These are phyloP conservation scores for Alces alces DNA, from an alignment of 2,113 vertebrate genomes.

Conservation along the genomic window DNA sequence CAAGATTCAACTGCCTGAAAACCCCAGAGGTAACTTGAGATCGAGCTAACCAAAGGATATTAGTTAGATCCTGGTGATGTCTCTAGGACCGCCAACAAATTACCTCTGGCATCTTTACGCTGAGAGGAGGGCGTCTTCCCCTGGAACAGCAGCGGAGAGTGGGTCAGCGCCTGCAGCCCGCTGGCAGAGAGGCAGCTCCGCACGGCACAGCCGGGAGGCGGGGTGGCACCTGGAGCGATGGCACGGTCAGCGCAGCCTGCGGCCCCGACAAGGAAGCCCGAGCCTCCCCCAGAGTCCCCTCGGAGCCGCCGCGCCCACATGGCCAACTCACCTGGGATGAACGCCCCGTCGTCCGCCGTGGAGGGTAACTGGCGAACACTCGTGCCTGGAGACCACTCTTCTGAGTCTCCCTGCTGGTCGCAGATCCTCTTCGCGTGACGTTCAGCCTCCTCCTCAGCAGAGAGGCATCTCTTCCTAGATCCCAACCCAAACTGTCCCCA, in stretches of 20 bases:
- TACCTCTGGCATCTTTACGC: slow-evolving; percentile 74
- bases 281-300: background rate
- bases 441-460: slow-evolving; percentile 55
- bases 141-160: slow-evolving; percentile 90
- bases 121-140: slow-evolving; percentile 67
- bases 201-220: slow-evolving; percentile 77
- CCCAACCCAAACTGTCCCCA: slow-evolving; percentile 64
- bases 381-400: background rate
- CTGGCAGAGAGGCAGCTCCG: slow-evolving; percentile 83
- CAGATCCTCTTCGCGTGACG: slow-evolving; percentile 58
- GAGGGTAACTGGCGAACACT: background rate
- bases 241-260: background rate
- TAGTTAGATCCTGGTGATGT: background rate
- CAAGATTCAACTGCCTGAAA: background rate
- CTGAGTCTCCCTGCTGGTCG: background rate
- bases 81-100: background rate
- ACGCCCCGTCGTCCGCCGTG: slow-evolving; percentile 64
- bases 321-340: slow-evolving; percentile 76
- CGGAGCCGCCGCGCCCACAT: background rate
- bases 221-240: slow-evolving; percentile 78
- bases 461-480: slow-evolving; percentile 68
- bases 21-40: background rate
- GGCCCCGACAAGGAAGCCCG: fast-evolving
- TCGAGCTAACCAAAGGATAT: background rate
- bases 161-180: slow-evolving; percentile 91